Base-by-base conservation (phyloP, 92 coral and sea anemone species). In the Anthopleura xanthogrammica region DNA sequence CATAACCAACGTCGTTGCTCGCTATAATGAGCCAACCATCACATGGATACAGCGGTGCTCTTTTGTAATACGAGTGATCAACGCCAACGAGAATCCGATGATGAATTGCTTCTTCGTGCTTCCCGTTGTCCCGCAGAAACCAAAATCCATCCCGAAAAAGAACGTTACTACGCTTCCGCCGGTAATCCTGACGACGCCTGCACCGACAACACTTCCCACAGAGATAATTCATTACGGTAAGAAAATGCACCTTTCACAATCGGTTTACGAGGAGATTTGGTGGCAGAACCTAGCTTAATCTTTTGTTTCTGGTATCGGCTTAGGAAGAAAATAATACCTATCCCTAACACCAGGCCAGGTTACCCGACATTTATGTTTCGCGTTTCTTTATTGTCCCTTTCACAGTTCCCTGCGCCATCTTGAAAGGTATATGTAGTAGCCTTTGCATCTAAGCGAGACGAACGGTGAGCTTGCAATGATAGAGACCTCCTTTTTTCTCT, bases 41-140 rank as follows among this genome's bases (percentile, higher is more conserved):
- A 41, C 64, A 29, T 91, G 94, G 94, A 76, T 91, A 16, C 87
- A 82, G 52, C 88, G 89, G 60, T 91, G 94, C 46, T 88, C 94
- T 13, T 91, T 91, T 68, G 89, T 89, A 20, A 41, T 91, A 73
- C 87, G 91, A 68, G 82, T 86, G 10, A 78, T 79, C 8, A 60
- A 77, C 6, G 46, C 79, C 3, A 54, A 39, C 9, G 94, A 87
- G 50, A 78, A 77, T 39, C 39, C 85, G 4, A 81, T 65, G 22
- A 80, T 87, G 85, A 91, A 88, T 78, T 91, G 94, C 64, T 71
- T 83, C 36, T 87, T 80, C 43, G 62, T 80, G 17, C 24, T 77
- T 14, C 83, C 75, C n/a, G 14, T 65, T 19, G 20, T 83, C n/a
- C 82, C 91, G 14, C 14, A 82, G 20, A 80, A 57, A 76, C 16